Conservation (phyloP, 2,797 vertebrate species). For the Falco concolor region DNA sequence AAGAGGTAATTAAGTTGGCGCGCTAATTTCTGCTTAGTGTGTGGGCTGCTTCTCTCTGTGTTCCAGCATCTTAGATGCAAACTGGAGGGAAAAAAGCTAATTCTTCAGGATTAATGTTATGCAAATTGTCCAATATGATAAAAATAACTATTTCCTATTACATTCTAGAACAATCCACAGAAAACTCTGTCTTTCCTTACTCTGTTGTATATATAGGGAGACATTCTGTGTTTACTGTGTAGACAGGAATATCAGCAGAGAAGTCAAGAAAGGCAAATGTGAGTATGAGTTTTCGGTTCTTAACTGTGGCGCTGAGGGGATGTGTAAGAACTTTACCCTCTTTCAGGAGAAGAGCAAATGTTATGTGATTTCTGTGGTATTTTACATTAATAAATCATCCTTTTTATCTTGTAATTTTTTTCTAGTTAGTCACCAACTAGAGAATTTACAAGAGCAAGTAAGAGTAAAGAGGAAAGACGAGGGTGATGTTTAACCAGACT, state of each 20-base stretch:
- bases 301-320: background rate
- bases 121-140: background rate
- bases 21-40: background rate
- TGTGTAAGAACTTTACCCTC: background rate
- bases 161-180: background rate
- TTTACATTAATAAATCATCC: slow-evolving; percentile 53
- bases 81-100: background rate
- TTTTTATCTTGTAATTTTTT: slow-evolving; percentile 7
- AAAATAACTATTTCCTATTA: background rate
- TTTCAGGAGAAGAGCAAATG: background rate
- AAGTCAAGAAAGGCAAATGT: background rate
- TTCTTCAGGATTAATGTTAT: background rate
- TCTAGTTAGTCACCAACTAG: slow-evolving; percentile 1
- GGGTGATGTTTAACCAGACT: slow-evolving; percentile 46
- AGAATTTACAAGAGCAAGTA: slow-evolving; percentile 20
- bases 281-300: background rate
- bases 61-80: background rate
- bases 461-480: background rate
- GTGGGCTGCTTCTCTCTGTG: slow-evolving; percentile 13
- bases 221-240: background rate
- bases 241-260: background rate
- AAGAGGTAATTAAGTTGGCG: background rate
- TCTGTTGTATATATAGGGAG: background rate
- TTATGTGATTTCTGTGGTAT: background rate
- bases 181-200: background rate